Base-by-base conservation (phyloP, 2,797 vertebrate species). In the Rhinella marina region DNA sequence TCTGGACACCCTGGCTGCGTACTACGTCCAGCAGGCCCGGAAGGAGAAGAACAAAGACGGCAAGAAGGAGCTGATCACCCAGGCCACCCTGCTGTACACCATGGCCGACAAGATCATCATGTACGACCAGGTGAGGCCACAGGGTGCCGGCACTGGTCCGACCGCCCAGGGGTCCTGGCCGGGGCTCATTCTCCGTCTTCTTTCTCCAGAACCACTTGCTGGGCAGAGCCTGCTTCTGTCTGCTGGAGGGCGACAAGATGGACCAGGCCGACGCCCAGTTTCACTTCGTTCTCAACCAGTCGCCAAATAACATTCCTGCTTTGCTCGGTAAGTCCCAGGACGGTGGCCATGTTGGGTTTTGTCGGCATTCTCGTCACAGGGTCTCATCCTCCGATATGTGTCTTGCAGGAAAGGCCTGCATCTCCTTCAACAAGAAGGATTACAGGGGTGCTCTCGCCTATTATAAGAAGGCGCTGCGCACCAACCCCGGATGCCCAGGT, bases 81-180 rank as follows among this genome's bases (percentile, higher is more conserved):
- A 99, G 93, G 98, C 98, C 87, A 99, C 98, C 0, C 94, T 99
- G 84, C 93, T 99, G 48, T 99, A 99, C 88, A 99, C 98, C 0
- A 99, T 99, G 98, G 98, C 98, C 64, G 98, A 99, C 93, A 99
- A 99, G 94, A 99, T 99, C 94, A 99, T 99, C 92, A 99, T 99
- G 98, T 99, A 99, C 4, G 98, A 99, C 93, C 98, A 99, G 97
- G 98, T 99, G 95, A 95, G 93, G 0, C 41, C 41, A 7, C 41
- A 0, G 41, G 5, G 41, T 41, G 41, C 41, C 32, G 4, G 41
- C 41, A 6, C 41, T 41, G 41, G 41, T 6, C 41, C 3, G 5
- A 4, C 41, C 41, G 41, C 41, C 41, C 41, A 6, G 4, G 41
- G 41, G 41, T 32, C 41, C 41, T 7, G 21, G 16, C 11, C 0